A percentile compares a stretch with the other conserved stretches of the same genome.
Evolutionary conservation across 1,140 invertebrate species (phyloP).

Genomic region (Diorhabda carinulata): DNA sequence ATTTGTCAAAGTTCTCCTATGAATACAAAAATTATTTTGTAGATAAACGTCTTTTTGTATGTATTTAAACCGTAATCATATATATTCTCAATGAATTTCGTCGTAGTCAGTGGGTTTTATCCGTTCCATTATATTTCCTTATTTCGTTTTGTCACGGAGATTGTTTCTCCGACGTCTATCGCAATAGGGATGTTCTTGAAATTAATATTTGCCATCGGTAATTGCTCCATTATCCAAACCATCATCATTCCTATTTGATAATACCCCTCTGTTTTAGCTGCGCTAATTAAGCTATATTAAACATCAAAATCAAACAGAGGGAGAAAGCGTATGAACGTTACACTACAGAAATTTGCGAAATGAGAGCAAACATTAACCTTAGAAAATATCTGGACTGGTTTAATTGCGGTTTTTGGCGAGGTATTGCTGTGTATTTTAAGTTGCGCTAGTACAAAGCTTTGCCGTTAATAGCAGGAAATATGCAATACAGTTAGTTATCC

Average conservation of each 20-base stretch:
- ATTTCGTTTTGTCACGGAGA: slow-evolving; percentile 2
- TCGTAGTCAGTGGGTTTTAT: background rate
- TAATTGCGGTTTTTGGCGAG: background rate
- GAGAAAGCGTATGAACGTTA: background rate
- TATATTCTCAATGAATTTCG: background rate
- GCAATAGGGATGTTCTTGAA: slow-evolving; percentile 2
- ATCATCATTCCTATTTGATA: slow-evolving; percentile 2
- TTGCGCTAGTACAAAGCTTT: background rate
- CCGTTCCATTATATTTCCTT: background rate
- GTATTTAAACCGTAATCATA: no score
- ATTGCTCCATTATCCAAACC: slow-evolving; percentile 2
- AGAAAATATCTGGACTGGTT: background rate
- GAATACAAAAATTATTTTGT: no score
- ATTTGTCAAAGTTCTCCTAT: no score
- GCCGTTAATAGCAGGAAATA: no score
- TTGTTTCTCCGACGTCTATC: background rate
- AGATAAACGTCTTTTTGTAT: no score
- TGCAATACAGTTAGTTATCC: no score
- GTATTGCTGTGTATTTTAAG: background rate
- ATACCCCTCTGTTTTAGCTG: background rate
- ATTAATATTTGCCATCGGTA: slow-evolving; percentile 1
- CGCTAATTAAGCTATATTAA: slow-evolving; percentile 1
- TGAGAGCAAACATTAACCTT: background rate
- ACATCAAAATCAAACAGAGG: background rate
- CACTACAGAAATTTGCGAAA: background rate